A percentile compares a stretch with the other conserved stretches of the same genome.
Evolutionary conservation across 1,140 invertebrate species (phyloP).

Genomic region (Drosophila burlai): DNA sequence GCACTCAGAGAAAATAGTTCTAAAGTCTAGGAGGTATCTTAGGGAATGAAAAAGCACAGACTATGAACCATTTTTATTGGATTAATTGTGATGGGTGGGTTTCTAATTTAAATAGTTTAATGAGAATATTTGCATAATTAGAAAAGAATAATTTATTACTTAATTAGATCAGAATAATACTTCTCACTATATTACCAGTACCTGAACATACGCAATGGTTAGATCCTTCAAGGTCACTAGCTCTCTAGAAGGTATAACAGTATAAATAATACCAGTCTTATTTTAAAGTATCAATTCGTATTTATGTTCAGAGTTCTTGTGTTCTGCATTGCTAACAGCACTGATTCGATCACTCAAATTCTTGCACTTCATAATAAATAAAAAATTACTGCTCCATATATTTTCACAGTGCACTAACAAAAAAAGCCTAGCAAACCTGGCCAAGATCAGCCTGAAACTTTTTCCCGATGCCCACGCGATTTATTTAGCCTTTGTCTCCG

Average conservation of each 20-base stretch:
- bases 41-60: too few species aligned
- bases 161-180: not conserved
- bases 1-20: constrained; percentile 7
- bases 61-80: not conserved
- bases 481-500: constrained; percentile 66
- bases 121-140: not conserved
- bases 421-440: constrained; percentile 47
- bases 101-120: not conserved
- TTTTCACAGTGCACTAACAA: constrained; percentile 17
- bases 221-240: not conserved
- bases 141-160: not conserved
- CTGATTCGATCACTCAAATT: not conserved
- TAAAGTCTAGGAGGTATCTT: constrained; percentile 1
- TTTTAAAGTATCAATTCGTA: too few species aligned
- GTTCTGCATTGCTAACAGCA: not conserved
- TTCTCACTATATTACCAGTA: not conserved
- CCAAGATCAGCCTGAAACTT: constrained; percentile 65
- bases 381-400: not conserved
- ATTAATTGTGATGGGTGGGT: too few species aligned
- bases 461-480: constrained; percentile 59
- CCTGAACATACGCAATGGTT: not conserved
- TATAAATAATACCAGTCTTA: too few species aligned
- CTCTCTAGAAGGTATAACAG: not conserved
- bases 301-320: not conserved
- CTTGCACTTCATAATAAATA: too few species aligned